phyloP scores from a whole-genome alignment of 2,888 invertebrate genomes.

The Nezara viridula region DNA sequence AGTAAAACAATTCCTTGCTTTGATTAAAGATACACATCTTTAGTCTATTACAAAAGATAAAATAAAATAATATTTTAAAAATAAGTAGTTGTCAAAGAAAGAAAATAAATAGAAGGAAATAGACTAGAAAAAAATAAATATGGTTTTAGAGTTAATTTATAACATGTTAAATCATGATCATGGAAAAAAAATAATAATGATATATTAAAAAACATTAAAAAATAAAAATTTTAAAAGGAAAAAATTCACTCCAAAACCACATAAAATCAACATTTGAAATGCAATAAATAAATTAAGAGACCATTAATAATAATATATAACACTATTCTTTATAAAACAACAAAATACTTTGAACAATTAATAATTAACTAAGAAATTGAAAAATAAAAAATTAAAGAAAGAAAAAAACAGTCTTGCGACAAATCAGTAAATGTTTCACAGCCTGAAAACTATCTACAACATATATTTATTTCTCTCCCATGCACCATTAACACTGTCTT shows the following conservation, averaged over 20 bases:
- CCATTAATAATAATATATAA: constrained; percentile 9
- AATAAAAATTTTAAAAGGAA: not conserved
- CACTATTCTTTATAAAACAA: constrained; percentile 35
- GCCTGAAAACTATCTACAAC: constrained; percentile 52
- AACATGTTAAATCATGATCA: not conserved
- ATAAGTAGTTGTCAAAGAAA: constrained; percentile 23
- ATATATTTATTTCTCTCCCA: constrained; percentile 15
- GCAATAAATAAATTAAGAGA: constrained; percentile 48
- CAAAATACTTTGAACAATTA: constrained; percentile 44
- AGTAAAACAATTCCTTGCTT: constrained; percentile 28
- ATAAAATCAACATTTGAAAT: constrained; percentile 47
- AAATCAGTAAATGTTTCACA: constrained; percentile 51
- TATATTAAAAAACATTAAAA: not conserved
- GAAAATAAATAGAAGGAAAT: constrained; percentile 19
- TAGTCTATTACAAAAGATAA: constrained; percentile 43
- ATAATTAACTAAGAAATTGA: not conserved
- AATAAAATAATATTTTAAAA: constrained; percentile 28
- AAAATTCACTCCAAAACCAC: constrained; percentile 37
- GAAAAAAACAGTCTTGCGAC: constrained; percentile 48
- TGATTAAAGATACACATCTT: constrained; percentile 36
- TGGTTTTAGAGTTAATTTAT: constrained; percentile 39
- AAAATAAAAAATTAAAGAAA: not conserved
- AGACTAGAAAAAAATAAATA: constrained; percentile 44
- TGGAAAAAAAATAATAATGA: not conserved
- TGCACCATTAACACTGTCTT: constrained; percentile 36